Percentiles rank a stretch among this genome's conserved stretches.
Conservation (phyloP, 2,797 vertebrate species). For the Chrosomus eos region DNA sequence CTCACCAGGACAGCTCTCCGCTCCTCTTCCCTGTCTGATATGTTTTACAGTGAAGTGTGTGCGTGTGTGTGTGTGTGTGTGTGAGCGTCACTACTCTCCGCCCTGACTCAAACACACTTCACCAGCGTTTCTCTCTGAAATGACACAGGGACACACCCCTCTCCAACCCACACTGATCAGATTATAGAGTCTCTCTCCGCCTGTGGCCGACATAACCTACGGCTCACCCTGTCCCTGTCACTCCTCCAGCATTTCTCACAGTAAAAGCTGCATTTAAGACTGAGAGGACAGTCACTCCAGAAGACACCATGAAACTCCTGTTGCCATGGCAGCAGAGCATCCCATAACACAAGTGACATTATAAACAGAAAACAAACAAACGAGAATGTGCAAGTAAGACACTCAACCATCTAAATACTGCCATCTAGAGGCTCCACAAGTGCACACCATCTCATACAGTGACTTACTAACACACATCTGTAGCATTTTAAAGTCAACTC, state of each 20-base stretch:
- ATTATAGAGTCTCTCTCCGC: constrained; percentile 73
- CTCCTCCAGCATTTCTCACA: constrained; percentile 38
- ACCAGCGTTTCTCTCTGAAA: constrained; percentile 34
- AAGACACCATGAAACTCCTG: constrained; percentile 3
- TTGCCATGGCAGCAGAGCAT: constrained; percentile 39
- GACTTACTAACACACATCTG: neutral
- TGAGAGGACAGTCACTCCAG: neutral
- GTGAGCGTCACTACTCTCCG: constrained; percentile 51
- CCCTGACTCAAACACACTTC: constrained; percentile 42
- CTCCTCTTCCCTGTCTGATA: constrained; percentile 12
- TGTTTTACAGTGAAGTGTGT: constrained; percentile 17
- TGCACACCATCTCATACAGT: neutral
- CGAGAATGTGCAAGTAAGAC: neutral
- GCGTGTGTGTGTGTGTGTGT: constrained; percentile 47
- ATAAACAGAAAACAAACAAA: neutral
- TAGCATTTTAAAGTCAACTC: neutral
- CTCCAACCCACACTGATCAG: constrained; percentile 69
- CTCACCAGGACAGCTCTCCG: constrained; percentile 33
- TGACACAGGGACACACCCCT: constrained; percentile 72
- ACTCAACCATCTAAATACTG: neutral
- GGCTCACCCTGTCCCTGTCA: constrained; percentile 24
- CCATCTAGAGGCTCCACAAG: neutral
- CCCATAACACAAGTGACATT: constrained; percentile 18
- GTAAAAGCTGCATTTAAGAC: neutral
- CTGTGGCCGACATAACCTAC: constrained; percentile 67